These are phyloP conservation scores for Drosophila paulistorum DNA, from an alignment of 1,140 invertebrate species.

Conservation along the genomic window DNA sequence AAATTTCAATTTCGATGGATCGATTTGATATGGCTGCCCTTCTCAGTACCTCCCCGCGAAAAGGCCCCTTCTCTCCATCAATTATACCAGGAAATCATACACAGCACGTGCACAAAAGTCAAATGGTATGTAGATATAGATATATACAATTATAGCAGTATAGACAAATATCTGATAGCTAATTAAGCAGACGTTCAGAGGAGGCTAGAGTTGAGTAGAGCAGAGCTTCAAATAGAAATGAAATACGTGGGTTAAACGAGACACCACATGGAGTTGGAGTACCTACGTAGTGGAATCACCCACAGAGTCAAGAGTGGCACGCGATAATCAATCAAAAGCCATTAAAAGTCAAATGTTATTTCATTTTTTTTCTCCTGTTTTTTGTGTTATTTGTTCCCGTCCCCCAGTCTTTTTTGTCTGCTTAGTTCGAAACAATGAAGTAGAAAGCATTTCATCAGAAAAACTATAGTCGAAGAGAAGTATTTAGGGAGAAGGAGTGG, in stretches of 20 bases:
- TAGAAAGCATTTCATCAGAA: constrained; percentile 80
- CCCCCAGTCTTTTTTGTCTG: constrained; percentile 1
- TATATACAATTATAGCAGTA: constrained; percentile 9
- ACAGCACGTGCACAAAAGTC: constrained; percentile 66
- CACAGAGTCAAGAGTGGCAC: constrained; percentile 69
- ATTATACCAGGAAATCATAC: constrained; percentile 48
- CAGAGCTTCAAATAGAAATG: constrained; percentile 40
- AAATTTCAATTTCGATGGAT: constrained; percentile 49
- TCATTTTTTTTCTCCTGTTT: constrained; percentile 1
- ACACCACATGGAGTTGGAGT: constrained; percentile 55
- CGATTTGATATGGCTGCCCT: constrained; percentile 40
- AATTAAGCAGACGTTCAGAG: constrained; percentile 74
- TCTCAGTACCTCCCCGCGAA: neutral
- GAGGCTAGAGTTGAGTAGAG: constrained; percentile 50
- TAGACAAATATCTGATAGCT: constrained; percentile 37
- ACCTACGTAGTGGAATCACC: constrained; percentile 49
- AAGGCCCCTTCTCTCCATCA: constrained; percentile 19
- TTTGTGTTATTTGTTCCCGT: constrained; percentile 4
- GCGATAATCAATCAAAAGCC: constrained; percentile 81
- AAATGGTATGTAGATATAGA: constrained; percentile 55
- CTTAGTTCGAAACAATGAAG: constrained; percentile 52
- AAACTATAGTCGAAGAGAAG: constrained; percentile 19
- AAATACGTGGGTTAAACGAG: constrained; percentile 67
- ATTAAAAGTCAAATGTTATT: constrained; percentile 73
- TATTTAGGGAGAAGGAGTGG: constrained; percentile 56